phyloP scores from a whole-genome alignment of 2,888 invertebrate species.

The Cepaea hortensis region DNA sequence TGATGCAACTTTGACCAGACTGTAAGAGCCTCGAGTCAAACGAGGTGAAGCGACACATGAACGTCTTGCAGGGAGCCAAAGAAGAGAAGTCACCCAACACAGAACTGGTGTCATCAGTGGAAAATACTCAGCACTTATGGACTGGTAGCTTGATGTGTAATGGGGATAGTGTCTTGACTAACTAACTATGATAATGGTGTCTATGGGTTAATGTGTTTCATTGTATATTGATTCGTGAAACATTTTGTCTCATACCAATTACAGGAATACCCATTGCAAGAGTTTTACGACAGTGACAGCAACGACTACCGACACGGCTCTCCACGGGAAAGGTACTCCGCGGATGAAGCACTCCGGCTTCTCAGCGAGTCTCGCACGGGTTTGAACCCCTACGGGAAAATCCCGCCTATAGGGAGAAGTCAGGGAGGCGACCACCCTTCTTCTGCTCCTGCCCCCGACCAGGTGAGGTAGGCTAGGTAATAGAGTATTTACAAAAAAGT shows the following conservation, averaged over 20 bases:
- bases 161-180: too few species aligned
- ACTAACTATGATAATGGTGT: too few species aligned
- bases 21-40: too few species aligned
- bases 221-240: background rate
- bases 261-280: constrained; percentile 27
- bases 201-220: background rate
- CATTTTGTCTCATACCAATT: background rate
- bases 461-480: constrained; percentile 26
- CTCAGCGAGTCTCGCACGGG: constrained; percentile 39
- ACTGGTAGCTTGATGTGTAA: too few species aligned
- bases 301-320: constrained; percentile 33
- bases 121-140: too few species aligned
- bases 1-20: too few species aligned
- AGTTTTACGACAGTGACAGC: constrained; percentile 11
- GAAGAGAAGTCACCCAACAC: too few species aligned
- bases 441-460: constrained; percentile 37
- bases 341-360: constrained; percentile 46
- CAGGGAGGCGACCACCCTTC: constrained; percentile 32
- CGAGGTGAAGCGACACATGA: too few species aligned
- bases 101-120: too few species aligned
- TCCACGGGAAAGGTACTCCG: constrained; percentile 47
- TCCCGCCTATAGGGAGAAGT: constrained; percentile 52
- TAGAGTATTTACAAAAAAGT: background rate
- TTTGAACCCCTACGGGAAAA: constrained; percentile 52
- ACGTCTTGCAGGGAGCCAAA: too few species aligned